Conservation (phyloP, 2,113 vertebrate genomes). For the Vulpes lagopus region DNA sequence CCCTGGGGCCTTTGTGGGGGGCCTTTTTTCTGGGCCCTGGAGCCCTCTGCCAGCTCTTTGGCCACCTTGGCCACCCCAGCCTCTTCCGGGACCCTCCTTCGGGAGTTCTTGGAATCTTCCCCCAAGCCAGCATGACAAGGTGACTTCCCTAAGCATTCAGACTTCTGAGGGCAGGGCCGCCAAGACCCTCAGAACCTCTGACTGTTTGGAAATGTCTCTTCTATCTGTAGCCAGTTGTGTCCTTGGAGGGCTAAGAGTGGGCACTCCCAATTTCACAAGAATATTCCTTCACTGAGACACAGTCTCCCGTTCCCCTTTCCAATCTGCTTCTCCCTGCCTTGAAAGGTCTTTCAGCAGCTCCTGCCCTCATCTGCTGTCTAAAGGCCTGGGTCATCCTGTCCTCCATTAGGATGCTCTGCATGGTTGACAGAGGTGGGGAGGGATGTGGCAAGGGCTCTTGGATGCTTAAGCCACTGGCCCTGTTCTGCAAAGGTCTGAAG, state of each 20-base stretch:
- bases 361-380: background rate
- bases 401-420: background rate
- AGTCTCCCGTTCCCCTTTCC: background rate
- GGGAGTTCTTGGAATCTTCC: constrained; percentile 8
- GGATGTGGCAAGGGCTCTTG: background rate
- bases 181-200: background rate
- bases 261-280: background rate
- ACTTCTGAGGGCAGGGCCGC: constrained; percentile 24
- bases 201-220: background rate
- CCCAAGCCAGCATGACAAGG: background rate
- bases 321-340: background rate
- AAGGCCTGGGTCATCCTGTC: background rate
- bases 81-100: background rate
- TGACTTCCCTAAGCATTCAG: background rate
- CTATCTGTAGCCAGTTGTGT: background rate
- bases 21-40: background rate
- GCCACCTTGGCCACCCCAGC: background rate
- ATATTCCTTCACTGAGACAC: background rate
- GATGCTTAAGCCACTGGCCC: background rate
- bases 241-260: background rate
- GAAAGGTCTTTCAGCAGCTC: background rate
- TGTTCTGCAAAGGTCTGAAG: background rate
- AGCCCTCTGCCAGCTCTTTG: background rate
- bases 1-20: background rate
- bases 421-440: background rate